Base-by-base conservation (phyloP, 2,888 invertebrate species). In the Holacanthella duospinosa region DNA sequence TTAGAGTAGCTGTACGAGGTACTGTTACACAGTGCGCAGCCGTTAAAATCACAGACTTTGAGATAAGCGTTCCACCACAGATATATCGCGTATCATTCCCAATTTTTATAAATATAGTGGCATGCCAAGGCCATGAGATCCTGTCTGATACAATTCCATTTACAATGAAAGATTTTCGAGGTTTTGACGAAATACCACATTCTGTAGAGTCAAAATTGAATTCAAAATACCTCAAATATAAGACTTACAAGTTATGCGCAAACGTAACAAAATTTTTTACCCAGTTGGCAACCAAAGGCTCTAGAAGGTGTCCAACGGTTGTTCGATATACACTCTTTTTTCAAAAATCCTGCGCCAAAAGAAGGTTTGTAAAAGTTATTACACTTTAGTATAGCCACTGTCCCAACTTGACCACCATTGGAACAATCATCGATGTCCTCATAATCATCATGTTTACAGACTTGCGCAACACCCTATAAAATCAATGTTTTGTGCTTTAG, bases 101-200 rank as follows among this genome's bases (percentile, higher is more conserved):
- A 21, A 21, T 9, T 25, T 29, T 28, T 2, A 25, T 25, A 27
- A 61, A 61, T 25, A 61, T 54, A 2, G 55, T 55, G 1, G 61
- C 61, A 55, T 61, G 61, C 61, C 61, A 61, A n/a, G 61, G 61
- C 61, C 61, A 61, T 2, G 61, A 55, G 24, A 55, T 26, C 4
- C 61, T 54, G 21, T 61, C 55, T 6, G 61, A 54, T 1, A 55
- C 12, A 19, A 53, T 55, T 12, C 55, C 61, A 29, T 55, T 54
- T 1, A 55, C 61, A 36, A 61, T 55, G 43, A 21, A 55, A 3
- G 55, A 27, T 1, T 21, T 29, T 12, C 43, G 24, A 9, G 55
- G 55, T 1, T n/a, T 54, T 1, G 61, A 54, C 19, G 61, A 61
- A 4, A 61, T 26, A 6, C 61, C 61, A n/a, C 61, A 61, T 16